Evolutionary conservation across 2,113 vertebrate species (phyloP).

Genomic region (Melanerpes formicivorus): DNA sequence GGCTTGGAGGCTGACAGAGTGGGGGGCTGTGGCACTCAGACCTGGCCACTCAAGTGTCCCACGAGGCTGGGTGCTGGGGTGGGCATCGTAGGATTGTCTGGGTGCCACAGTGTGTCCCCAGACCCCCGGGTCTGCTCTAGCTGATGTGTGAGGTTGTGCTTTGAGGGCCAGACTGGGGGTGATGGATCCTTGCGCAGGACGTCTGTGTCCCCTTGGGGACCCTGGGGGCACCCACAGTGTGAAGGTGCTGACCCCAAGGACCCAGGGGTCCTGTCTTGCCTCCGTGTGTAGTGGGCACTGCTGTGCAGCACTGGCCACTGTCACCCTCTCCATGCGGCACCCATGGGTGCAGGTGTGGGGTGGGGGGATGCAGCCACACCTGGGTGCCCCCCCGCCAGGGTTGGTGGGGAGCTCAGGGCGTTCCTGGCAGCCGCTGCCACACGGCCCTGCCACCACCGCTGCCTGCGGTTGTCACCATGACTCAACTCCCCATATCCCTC

Average conservation of each 20-base stretch:
- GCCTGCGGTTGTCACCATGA: not conserved
- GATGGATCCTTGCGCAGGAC: not conserved
- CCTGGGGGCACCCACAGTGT: not conserved
- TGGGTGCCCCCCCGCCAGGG: not conserved
- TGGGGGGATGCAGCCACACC: not conserved
- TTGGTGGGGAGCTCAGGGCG: not conserved
- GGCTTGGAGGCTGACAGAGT: not conserved
- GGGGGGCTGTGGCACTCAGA: not conserved
- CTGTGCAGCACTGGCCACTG: rapidly evolving
- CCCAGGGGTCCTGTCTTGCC: not conserved
- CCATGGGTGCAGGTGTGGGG: not conserved
- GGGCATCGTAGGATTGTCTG: not conserved
- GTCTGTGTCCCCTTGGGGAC: not conserved
- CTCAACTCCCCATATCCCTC: not conserved
- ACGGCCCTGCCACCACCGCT: not conserved
- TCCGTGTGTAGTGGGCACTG: rapidly evolving
- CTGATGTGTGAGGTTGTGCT: rapidly evolving
- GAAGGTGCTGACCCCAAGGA: not conserved
- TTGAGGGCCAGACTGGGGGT: not conserved
- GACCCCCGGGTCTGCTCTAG: rapidly evolving
- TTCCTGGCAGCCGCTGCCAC: not conserved
- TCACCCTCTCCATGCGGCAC: not conserved
- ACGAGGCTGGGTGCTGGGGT: not conserved
- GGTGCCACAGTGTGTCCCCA: not conserved
- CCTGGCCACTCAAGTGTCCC: not conserved